Evolutionary conservation across 2,797 vertebrate genomes (phyloP), one percentile per base, ranked within the genome.

Genomic region (Macroramphosus scolopax): DNA sequence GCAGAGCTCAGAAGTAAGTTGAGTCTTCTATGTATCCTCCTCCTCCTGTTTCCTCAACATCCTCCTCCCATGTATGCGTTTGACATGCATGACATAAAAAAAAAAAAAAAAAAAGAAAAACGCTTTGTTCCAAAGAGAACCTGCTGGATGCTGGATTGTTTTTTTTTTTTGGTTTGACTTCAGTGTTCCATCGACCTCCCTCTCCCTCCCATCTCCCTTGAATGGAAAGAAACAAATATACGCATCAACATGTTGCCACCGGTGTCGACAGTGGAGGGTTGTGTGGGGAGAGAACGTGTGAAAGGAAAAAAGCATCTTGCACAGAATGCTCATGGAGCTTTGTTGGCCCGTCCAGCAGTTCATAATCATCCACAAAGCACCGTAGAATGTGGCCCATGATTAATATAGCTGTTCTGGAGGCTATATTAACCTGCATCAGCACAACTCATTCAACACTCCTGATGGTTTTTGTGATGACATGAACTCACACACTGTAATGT

Each of bases 1-100:
- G 89, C 93, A 96, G 94, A 92, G 93, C 93, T 91, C 94, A 96
- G 90, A 96, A 96, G 94, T 96, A 96, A 96, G 94, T 95, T 78
- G 65, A 87, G 83, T 87, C 89, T 88, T 88, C 82, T 87, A 85
- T 90, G 89, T 90, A 78, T 81, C 82, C 75, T 77, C 78, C 78
- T 83, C 85, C 84, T 84, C 63, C 75, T 86, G 78, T 81, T 77
- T 86, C 81, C 64, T 80, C 62, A 52, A 70, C 79, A 79, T 81
- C 63, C 70, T 75, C 75, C 69, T 73, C 67, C 68, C 79, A 86
- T 84, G 84, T 90, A 82, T 81, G 71, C 86, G 73, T 86, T 83
- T 87, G 86, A 89, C 84, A 84, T 90, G 90, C 88, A 91, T 90
- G 87, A 83, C 34, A 33, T 14, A 34, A 7, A 38, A 18, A 37